Evolutionary conservation across 2,797 vertebrate genomes (phyloP).

Genomic region (Lepidocolaptes lacrymiger): DNA sequence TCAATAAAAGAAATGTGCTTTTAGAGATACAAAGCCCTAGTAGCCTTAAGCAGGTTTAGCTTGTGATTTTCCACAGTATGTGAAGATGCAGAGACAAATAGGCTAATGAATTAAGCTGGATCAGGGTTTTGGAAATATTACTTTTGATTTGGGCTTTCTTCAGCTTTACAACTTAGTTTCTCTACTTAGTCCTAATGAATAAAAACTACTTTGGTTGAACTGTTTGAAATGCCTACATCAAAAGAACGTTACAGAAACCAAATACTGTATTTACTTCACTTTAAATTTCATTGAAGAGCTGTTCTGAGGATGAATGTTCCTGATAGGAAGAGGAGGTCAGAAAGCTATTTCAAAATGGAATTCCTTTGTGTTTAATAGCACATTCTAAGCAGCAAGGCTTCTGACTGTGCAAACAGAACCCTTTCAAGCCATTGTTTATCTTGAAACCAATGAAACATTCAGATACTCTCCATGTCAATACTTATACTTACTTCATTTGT

Average conservation of each 20-base stretch:
- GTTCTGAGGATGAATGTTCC: neutral
- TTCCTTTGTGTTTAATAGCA: neutral
- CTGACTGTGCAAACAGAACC: neutral
- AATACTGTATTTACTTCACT: neutral
- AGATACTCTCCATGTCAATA: neutral
- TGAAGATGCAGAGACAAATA: neutral
- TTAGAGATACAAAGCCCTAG: neutral
- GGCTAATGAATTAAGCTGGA: neutral
- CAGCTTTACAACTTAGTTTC: neutral
- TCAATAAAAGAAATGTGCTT: neutral
- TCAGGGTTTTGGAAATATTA: neutral
- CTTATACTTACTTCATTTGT: neutral
- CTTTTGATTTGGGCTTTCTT: neutral
- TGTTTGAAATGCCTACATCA: neutral
- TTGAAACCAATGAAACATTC: neutral
- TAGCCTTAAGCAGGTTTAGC: neutral
- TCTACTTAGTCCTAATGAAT: neutral
- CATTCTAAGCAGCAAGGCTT: neutral
- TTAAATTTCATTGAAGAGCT: conserved; percentile 16
- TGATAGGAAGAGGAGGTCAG: neutral
- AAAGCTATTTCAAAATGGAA: conserved; percentile 11
- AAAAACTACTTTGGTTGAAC: neutral
- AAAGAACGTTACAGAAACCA: neutral
- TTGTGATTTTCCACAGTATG: neutral
- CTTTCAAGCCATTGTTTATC: neutral